A percentile compares a stretch with the other conserved stretches of the same genome.
phyloP scores from a whole-genome alignment of 2,888 invertebrate genomes.

The Teinopalpus imperialis region DNA sequence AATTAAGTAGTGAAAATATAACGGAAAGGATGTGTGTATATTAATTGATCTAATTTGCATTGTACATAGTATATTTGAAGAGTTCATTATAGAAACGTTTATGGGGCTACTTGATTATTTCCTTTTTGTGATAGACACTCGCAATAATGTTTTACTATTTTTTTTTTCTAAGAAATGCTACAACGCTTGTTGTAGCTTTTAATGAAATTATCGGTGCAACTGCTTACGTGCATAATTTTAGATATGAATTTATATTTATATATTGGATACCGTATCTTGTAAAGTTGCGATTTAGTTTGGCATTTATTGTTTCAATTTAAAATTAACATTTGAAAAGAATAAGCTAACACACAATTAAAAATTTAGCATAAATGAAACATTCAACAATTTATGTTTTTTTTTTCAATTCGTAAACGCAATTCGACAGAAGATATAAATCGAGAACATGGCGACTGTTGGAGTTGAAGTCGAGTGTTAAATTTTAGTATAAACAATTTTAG shows the following conservation, averaged over 20 bases:
- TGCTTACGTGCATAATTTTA: slow-evolving; percentile 19
- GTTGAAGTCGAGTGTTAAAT: slow-evolving; percentile 38
- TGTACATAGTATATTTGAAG: slow-evolving; percentile 74
- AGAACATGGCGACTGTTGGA: slow-evolving; percentile 53
- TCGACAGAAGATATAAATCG: too few species aligned
- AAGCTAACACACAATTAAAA: background rate
- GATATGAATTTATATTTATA: slow-evolving; percentile 40
- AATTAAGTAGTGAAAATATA: slow-evolving; percentile 68
- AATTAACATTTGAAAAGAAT: background rate
- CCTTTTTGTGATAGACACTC: slow-evolving; percentile 69
- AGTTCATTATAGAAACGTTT: slow-evolving; percentile 52
- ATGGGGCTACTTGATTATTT: slow-evolving; percentile 41
- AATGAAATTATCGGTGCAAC: slow-evolving; percentile 34
- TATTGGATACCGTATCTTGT: slow-evolving; percentile 35
- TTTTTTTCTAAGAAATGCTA: slow-evolving; percentile 33
- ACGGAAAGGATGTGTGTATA: slow-evolving; percentile 53
- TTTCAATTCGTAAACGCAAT: background rate
- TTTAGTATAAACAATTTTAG: slow-evolving; percentile 48
- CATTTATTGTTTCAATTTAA: background rate
- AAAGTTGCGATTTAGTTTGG: background rate
- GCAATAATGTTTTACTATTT: slow-evolving; percentile 60
- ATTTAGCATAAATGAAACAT: background rate
- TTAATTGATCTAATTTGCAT: slow-evolving; percentile 68
- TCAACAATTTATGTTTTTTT: slow-evolving; percentile 1
- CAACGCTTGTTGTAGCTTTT: slow-evolving; percentile 51